A percentile compares a stretch with the other conserved stretches of the same genome.
Evolutionary conservation across 2,113 vertebrate genomes (phyloP).

Genomic region (Passerina amoena): DNA sequence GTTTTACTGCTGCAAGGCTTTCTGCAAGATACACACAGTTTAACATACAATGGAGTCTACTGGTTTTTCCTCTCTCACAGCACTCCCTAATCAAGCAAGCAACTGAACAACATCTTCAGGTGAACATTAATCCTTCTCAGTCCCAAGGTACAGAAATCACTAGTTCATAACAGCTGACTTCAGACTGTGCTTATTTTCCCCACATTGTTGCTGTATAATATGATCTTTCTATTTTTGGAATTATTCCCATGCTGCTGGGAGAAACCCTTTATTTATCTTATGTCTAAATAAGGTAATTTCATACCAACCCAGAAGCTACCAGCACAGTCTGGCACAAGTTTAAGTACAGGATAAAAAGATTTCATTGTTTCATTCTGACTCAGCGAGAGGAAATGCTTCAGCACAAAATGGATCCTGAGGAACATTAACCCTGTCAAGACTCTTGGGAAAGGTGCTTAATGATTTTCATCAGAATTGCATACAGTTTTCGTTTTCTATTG

Average conservation of each 20-base stretch:
- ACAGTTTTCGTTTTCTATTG: neutral
- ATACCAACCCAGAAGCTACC: neutral
- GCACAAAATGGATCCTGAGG: constrained; percentile 48
- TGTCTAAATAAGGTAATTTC: constrained; percentile 65
- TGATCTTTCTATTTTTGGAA: constrained; percentile 13
- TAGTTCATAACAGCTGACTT: neutral
- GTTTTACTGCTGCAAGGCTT: neutral
- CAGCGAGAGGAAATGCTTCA: constrained; percentile 64
- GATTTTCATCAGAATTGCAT: neutral
- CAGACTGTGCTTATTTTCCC: neutral
- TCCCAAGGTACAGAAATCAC: neutral
- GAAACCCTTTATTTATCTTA: neutral
- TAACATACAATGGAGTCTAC: neutral
- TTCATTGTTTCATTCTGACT: constrained; percentile 60
- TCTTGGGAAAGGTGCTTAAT: neutral
- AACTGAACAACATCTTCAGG: fast-evolving
- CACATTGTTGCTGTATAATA: neutral
- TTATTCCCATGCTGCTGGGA: neutral
- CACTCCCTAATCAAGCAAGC: neutral
- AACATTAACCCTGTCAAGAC: neutral
- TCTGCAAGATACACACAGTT: neutral
- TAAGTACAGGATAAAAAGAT: constrained; percentile 6
- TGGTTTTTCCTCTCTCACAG: neutral
- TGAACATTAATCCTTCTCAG: neutral
- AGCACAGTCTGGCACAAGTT: neutral